Evolutionary conservation across 2,888 invertebrate genomes (phyloP).

Genomic region (Lasioglossum malachurum): DNA sequence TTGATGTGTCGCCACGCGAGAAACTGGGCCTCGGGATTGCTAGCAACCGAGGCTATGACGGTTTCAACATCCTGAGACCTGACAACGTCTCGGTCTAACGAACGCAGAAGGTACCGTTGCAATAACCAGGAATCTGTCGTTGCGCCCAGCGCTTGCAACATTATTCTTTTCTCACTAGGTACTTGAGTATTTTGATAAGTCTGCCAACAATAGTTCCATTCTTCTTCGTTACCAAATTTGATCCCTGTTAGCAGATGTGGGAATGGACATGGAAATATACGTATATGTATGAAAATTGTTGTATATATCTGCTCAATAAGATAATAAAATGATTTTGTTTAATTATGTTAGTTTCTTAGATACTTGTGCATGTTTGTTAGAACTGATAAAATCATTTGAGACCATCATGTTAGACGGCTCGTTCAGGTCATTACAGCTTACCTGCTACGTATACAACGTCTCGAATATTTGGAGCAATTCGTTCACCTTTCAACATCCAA

Average conservation of each 20-base stretch:
- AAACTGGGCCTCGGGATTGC: slow-evolving; percentile 90
- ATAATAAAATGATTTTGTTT: neutral
- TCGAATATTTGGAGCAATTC: slow-evolving; percentile 91
- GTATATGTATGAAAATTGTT: too few species aligned
- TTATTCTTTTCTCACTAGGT: slow-evolving; percentile 90
- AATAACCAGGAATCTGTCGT: slow-evolving; percentile 92
- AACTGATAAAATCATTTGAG: neutral
- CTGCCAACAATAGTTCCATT: slow-evolving; percentile 93
- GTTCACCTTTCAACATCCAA: slow-evolving; percentile 89
- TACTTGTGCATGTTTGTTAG: neutral
- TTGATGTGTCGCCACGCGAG: slow-evolving; percentile 91
- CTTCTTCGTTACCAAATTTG: slow-evolving; percentile 89
- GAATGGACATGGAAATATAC: neutral
- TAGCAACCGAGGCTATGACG: slow-evolving; percentile 90
- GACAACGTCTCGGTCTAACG: slow-evolving; percentile 89
- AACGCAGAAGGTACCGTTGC: slow-evolving; percentile 91
- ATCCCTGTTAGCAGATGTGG: slow-evolving; percentile 86
- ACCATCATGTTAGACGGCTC: neutral
- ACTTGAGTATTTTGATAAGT: slow-evolving; percentile 89
- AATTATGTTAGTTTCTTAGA: neutral
- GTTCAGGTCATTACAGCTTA: slow-evolving; percentile 33
- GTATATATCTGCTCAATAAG: neutral
- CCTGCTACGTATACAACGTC: slow-evolving; percentile 89
- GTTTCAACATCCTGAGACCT: slow-evolving; percentile 90
- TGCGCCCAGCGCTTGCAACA: slow-evolving; percentile 90